phyloP scores from a whole-genome alignment of 2,113 vertebrate genomes.

The Pelecanus crispus region DNA sequence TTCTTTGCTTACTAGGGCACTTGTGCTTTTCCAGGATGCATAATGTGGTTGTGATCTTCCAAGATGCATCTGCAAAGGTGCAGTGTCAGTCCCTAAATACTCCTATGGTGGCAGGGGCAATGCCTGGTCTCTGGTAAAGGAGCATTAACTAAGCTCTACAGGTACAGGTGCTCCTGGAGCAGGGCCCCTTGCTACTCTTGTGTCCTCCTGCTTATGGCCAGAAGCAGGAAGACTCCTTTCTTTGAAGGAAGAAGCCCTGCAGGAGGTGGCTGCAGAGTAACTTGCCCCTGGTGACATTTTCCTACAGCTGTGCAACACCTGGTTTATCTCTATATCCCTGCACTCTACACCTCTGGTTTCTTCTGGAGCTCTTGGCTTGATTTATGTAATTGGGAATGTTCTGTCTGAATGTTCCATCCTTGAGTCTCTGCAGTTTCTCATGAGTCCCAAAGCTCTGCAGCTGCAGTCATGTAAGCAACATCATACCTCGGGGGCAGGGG shows the following conservation, averaged over 20 bases:
- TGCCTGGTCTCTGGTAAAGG: not conserved
- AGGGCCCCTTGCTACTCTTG: not conserved
- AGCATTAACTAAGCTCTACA: not conserved
- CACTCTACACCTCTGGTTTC: fast-evolving
- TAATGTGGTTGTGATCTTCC: not conserved
- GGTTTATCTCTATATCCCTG: not conserved
- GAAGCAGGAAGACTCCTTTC: not conserved
- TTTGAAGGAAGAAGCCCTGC: not conserved
- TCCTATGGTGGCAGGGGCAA: not conserved
- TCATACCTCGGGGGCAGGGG: not conserved
- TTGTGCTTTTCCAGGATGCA: not conserved
- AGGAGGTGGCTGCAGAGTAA: not conserved
- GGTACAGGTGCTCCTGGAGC: not conserved
- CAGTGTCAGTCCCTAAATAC: not conserved
- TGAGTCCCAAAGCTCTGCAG: not conserved
- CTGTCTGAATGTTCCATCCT: not conserved
- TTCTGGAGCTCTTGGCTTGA: not conserved
- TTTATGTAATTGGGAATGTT: not conserved
- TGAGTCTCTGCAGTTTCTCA: not conserved
- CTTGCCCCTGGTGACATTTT: not conserved
- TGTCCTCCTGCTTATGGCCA: not conserved
- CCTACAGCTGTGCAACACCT: not conserved
- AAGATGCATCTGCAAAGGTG: not conserved
- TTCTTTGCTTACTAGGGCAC: fast-evolving
- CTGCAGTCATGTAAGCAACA: fast-evolving